Base-by-base conservation (phyloP, 2,113 vertebrate genomes). In the Raphicerus campestris region DNA sequence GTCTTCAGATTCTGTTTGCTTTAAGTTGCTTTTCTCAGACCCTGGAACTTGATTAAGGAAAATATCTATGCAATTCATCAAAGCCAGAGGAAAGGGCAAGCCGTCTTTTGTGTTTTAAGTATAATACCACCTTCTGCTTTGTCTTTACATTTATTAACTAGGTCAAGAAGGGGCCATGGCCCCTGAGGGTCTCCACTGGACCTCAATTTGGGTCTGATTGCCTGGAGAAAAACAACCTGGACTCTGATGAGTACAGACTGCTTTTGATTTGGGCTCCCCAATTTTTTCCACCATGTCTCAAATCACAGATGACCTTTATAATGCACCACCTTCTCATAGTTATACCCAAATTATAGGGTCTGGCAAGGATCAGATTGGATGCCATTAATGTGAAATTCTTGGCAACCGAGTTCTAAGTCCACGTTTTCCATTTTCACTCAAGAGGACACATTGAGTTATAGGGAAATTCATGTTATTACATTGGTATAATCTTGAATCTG, bases 31-130 rank as follows among this genome's bases (percentile, higher is more conserved):
- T 96, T 97, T 93, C 84, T 91, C 61, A 60, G 84, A 66, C 61
- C 42, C 88, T 83, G 77, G 89, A 58, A 97, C 49, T 88, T 94
- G 92, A 98, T 89, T 96, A 97, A 96, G 63, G 87, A 93, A 97
- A 97, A 91, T 95, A 94, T 91, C 89, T 92, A 83, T 89, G 87
- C 39, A 87, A 83, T 97, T 97, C 89, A 97, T 93, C 97, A 97
- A 96, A 97, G 96, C 93, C 82, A 61, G 32, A 90, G 66, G 84
- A 92, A 95, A 97, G 88, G 10, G 32, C 22, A 91, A 88, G 42
- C 49, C n/a, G 75, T 85, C 87, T 85, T 93, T 82, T 15, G 70
- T 32, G 42, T 90, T 96, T 93, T 22, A 63, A 91, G 45, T 77
- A 6, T 58, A 93, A 82, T 83, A 61, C 53, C 89, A 91, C 80